Conservation (phyloP, 2,888 invertebrate species). For the Troides oblongomaculatus region DNA sequence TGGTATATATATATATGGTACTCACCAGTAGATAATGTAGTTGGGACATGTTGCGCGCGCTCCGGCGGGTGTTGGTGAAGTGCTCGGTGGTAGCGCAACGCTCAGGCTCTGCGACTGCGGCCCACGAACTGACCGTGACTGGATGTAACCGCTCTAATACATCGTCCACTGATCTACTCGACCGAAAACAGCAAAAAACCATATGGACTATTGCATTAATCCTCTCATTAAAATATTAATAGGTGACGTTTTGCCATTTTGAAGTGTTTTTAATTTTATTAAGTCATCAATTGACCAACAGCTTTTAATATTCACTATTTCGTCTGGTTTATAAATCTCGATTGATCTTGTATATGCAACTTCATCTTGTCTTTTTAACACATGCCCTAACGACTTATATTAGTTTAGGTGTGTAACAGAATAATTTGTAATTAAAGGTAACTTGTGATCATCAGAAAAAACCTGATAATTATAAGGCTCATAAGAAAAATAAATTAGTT, state of each 20-base stretch:
- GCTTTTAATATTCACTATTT: background rate
- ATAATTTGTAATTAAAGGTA: no score
- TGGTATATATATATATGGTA: conserved; percentile 33
- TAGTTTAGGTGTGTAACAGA: no score
- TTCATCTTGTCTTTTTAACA: background rate
- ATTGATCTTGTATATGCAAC: background rate
- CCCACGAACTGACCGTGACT: conserved; percentile 50
- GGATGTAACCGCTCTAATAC: conserved; percentile 39
- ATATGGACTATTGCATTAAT: conserved; percentile 11
- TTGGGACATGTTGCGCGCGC: conserved; percentile 63
- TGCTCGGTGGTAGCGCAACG: conserved; percentile 56
- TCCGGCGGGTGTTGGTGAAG: conserved; percentile 65
- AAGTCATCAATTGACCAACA: background rate
- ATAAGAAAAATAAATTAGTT: no score
- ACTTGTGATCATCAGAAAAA: no score
- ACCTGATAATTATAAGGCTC: no score
- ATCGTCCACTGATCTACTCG: conserved; percentile 19
- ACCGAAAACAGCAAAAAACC: conserved; percentile 4
- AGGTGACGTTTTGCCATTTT: background rate
- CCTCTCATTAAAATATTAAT: conserved; percentile 6
- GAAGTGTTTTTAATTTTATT: background rate
- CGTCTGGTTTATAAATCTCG: background rate
- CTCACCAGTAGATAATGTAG: conserved; percentile 38
- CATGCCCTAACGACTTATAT: background rate
- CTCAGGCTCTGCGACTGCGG: conserved; percentile 52